Evolutionary conservation across 2,888 invertebrate genomes (phyloP).

Genomic region (Colletes collaris): DNA sequence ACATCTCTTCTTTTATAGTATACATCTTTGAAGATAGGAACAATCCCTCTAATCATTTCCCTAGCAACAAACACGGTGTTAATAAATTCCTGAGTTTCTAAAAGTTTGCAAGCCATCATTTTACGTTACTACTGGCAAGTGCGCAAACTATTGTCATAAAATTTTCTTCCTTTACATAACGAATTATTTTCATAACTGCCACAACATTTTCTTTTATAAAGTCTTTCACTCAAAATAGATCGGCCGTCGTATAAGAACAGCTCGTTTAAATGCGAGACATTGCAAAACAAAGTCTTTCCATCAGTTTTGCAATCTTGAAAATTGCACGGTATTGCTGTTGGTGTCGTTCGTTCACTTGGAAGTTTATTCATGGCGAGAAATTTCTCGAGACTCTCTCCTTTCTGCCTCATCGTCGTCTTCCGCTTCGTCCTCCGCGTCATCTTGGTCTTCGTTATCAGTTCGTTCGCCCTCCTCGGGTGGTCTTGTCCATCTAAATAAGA

Average conservation of each 20-base stretch:
- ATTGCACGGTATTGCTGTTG: constrained; percentile 2
- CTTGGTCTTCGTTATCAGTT: constrained; percentile 73
- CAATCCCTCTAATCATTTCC: constrained; percentile 26
- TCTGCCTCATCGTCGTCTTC: background rate
- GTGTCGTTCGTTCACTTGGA: too few relatives aligned
- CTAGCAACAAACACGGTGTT: constrained; percentile 31
- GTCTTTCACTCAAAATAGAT: constrained; percentile 1
- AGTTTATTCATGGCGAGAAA: constrained; percentile 46
- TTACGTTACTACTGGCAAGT: background rate
- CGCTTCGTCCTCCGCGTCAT: constrained; percentile 69
- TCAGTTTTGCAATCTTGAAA: background rate
- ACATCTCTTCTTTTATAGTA: constrained; percentile 30
- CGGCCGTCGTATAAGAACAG: constrained; percentile 2
- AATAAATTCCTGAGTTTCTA: constrained; percentile 51
- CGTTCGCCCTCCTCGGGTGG: constrained; percentile 78
- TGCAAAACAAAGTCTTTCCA: background rate
- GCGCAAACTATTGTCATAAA: constrained; percentile 31
- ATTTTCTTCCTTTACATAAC: constrained; percentile 12
- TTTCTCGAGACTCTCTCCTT: constrained; percentile 35
- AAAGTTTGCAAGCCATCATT: constrained; percentile 9
- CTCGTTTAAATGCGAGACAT: background rate
- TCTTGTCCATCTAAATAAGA: constrained; percentile 77
- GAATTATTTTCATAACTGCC: constrained; percentile 11
- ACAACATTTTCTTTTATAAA: background rate
- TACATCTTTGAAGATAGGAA: constrained; percentile 47